Evolutionary conservation across 2,797 vertebrate species (phyloP).

Genomic region (Clangula hyemalis): DNA sequence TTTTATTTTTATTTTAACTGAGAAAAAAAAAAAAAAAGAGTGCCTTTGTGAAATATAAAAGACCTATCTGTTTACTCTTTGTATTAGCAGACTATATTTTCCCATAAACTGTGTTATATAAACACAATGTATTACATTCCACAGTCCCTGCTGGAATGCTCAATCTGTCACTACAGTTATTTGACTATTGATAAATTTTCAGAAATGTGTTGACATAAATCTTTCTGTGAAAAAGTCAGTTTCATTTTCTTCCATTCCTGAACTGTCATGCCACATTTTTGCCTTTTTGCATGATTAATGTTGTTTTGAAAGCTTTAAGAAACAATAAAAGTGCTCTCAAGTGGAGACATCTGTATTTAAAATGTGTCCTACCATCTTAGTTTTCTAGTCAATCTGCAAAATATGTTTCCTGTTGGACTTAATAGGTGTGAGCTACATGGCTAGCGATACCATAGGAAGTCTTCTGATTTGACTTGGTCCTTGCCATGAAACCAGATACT

Average conservation of each 20-base stretch:
- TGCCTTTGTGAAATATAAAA: background rate
- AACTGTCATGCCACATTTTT: background rate
- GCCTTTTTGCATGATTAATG: conserved; percentile 67
- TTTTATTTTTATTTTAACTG: background rate
- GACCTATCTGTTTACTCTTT: background rate
- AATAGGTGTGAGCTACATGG: background rate
- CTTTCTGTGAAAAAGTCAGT: conserved; percentile 35
- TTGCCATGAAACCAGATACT: background rate
- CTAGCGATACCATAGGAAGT: background rate
- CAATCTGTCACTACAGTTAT: conserved; percentile 44
- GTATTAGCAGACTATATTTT: background rate
- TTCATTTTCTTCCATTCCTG: conserved; percentile 33
- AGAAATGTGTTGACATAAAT: conserved; percentile 53
- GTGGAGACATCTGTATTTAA: conserved; percentile 39
- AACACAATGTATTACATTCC: background rate
- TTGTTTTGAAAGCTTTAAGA: conserved; percentile 48
- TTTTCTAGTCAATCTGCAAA: conserved; percentile 33
- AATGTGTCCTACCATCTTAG: conserved; percentile 6
- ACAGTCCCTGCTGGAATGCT: conserved; percentile 5
- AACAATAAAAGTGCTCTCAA: conserved; percentile 58
- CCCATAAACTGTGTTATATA: background rate
- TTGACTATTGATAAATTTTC: conserved; percentile 69
- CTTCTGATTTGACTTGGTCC: background rate
- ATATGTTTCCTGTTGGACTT: conserved; percentile 28
- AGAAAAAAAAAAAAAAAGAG: background rate